These are phyloP conservation scores for Sterrhoptilus dennistouni DNA, from an alignment of 2,113 vertebrate species.

Conservation along the genomic window DNA sequence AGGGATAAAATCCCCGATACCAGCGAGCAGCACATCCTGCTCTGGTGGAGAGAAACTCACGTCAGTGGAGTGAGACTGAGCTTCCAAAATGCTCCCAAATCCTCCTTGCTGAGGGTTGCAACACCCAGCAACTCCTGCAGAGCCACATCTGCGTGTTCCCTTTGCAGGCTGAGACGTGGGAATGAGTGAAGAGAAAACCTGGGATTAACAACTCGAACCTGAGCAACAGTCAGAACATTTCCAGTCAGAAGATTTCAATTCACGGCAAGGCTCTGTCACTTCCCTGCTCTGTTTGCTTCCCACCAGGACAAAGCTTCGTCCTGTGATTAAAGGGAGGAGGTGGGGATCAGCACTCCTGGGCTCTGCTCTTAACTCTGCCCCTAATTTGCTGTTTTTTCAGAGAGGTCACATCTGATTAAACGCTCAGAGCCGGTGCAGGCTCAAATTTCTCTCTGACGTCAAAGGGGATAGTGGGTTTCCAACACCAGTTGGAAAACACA, in stretches of 20 bases:
- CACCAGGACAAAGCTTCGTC: background rate
- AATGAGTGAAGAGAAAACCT: background rate
- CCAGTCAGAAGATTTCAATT: background rate
- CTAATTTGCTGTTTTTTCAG: background rate
- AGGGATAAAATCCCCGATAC: background rate
- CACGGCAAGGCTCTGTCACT: background rate
- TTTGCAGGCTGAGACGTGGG: background rate
- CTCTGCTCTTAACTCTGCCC: background rate
- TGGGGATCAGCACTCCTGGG: background rate
- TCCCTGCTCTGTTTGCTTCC: background rate
- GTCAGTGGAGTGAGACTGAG: background rate
- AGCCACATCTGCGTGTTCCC: rapidly evolving
- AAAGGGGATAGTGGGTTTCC: background rate
- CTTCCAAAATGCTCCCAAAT: background rate
- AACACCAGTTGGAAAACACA: background rate
- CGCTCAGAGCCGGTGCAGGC: background rate
- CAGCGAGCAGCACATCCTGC: background rate
- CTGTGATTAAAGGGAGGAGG: background rate
- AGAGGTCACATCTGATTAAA: background rate
- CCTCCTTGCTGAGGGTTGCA: background rate
- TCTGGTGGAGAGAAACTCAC: background rate
- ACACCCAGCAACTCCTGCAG: background rate
- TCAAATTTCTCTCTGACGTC: background rate
- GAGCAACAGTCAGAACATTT: background rate
- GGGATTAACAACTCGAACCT: background rate